Evolutionary conservation across 64 coral and sea anemone genomes (phyloP), one percentile per base, ranked within the genome.

Genomic region (Dendrophyllia cribrosa): DNA sequence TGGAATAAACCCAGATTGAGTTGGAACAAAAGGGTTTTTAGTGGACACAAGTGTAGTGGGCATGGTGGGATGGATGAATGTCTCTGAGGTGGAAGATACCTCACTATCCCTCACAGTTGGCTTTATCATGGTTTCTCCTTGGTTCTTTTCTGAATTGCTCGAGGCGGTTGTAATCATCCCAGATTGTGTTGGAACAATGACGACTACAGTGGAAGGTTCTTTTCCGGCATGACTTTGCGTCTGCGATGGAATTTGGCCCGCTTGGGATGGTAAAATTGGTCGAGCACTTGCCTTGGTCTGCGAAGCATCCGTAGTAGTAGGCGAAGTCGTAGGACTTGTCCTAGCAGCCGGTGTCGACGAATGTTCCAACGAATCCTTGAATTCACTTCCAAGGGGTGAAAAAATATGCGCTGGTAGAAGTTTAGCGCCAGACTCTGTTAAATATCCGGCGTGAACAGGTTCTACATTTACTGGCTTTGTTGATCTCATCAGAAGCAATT

Each of bases 331-430:
- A 65, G 43, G 16, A 3, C 61, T 84, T 15, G 80, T 50, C 45
- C 21, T 65, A 4, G 34, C 16, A 51, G 17, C 43, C 44, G 60
- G 44, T 51, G 43, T 21, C 4, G 59, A 21, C 19, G 80, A 15
- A 6, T 15, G 46, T 19, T 12, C 80, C 6, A 67, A 22, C 8
- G 20, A 10, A 61, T 84, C 80, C 20, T 63, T 63, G 48, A 84
- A 84, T 43, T 7, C 61, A 84, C 43, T 84, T 48, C 80, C 80
- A 21, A 84, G 80, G 17, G 80, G 80, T 20, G 80, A 84, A 61
- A 84, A 84, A 67, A 84, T 68, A 84, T 84, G 80, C 61, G 60
- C 80, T 15, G 80, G 80, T 1, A 84, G 62, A 84, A 84, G 80
- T 84, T 84, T 84, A 11, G 80, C 80, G n/a, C 80, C 80, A 84